These are phyloP conservation scores for Drosophila mayri DNA, from an alignment of 1,140 invertebrate genomes.

Conservation along the genomic window DNA sequence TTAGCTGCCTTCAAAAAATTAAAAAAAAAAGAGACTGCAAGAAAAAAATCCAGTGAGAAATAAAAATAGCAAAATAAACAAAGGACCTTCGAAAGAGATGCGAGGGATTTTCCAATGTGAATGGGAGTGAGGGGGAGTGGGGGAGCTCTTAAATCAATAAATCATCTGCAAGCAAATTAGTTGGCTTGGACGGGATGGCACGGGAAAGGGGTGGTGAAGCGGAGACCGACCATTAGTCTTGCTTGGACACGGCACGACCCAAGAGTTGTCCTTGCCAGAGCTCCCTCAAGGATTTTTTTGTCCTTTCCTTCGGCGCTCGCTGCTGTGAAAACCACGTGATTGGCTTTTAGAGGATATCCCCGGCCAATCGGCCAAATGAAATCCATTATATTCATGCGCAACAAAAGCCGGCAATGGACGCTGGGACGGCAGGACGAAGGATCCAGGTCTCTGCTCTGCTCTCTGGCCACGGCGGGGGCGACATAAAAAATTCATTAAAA, in stretches of 20 bases:
- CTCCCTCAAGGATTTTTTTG: slow-evolving; percentile 21
- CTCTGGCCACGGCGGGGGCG: slow-evolving; percentile 27
- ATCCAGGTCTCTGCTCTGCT: slow-evolving; percentile 10
- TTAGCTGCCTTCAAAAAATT: slow-evolving; percentile 43
- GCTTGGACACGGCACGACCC: slow-evolving; percentile 67
- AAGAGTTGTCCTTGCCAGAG: slow-evolving; percentile 29
- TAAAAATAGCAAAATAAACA: slow-evolving; percentile 50
- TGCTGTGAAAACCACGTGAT: slow-evolving; percentile 63
- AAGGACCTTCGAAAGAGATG: slow-evolving; percentile 20
- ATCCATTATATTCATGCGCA: slow-evolving; percentile 76
- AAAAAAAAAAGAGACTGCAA: slow-evolving; percentile 8
- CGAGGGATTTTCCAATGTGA: slow-evolving; percentile 21
- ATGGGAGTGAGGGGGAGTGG: background rate
- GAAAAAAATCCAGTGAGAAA: slow-evolving; percentile 43
- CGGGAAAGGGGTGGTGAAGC: slow-evolving; percentile 11
- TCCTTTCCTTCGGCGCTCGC: slow-evolving; percentile 11
- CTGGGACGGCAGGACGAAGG: slow-evolving; percentile 5
- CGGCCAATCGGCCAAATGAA: slow-evolving; percentile 39
- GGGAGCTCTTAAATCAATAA: slow-evolving; percentile 76
- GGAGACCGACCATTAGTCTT: slow-evolving; percentile 71
- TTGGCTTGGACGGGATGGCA: slow-evolving; percentile 32
- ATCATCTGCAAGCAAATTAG: slow-evolving; percentile 84
- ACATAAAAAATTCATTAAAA: slow-evolving; percentile 85
- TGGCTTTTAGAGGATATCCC: slow-evolving; percentile 58
- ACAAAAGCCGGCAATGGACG: slow-evolving; percentile 69